Conservation (phyloP, 1,140 invertebrate species). For the Cryptotermes secundus region DNA sequence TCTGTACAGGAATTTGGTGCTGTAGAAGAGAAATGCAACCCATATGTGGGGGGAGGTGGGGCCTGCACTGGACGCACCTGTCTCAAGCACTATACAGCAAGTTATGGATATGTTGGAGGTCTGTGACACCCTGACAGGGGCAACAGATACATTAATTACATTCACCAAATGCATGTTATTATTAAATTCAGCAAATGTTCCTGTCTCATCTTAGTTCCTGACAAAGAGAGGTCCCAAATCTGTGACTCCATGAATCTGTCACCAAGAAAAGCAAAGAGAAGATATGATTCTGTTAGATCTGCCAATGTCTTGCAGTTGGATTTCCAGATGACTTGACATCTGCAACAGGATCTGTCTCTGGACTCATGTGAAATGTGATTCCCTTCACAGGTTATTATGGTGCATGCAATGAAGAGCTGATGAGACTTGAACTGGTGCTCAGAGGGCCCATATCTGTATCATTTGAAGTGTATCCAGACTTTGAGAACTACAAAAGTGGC, state of each 20-base stretch:
- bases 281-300: no score
- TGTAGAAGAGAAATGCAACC: conserved; percentile 52
- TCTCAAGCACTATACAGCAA: conserved; percentile 49
- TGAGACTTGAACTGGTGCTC: conserved; percentile 52
- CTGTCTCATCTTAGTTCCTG: no score
- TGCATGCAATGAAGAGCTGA: conserved; percentile 54
- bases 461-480: conserved; percentile 54
- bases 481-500: conserved; percentile 50
- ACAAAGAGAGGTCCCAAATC: no score
- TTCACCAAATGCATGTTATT: no score
- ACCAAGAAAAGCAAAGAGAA: no score
- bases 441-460: conserved; percentile 55
- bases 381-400: conserved; percentile 42
- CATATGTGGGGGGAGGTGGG: conserved; percentile 49
- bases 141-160: background rate
- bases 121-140: background rate
- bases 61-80: conserved; percentile 45
- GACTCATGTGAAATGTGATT: background rate
- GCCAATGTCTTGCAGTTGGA: no score
- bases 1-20: conserved; percentile 52
- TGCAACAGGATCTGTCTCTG: background rate
- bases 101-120: conserved; percentile 54
- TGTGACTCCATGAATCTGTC: no score
- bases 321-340: no score
- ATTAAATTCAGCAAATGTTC: no score